Percentiles rank a stretch among this genome's conserved stretches.
Conservation (phyloP, 2,888 invertebrate genomes). For the Lysandra coridon region DNA sequence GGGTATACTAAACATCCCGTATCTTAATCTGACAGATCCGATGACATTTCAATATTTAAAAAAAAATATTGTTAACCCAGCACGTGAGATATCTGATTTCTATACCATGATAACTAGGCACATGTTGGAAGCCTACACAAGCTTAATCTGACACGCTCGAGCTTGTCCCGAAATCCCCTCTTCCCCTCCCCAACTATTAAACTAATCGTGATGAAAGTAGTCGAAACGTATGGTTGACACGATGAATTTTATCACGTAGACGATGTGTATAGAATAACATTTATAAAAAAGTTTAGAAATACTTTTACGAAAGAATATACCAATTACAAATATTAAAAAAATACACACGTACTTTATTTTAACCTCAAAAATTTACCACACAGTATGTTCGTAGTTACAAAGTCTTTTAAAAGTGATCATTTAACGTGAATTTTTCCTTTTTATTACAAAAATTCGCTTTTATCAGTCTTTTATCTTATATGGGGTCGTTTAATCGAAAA, state of each 20-base stretch:
- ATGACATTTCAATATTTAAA: no score
- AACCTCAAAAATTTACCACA: conserved; percentile 35
- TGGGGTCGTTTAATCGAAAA: conserved; percentile 45
- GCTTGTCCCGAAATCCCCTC: no score
- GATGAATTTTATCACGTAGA: conserved; percentile 19
- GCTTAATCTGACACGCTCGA: no score
- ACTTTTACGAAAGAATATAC: conserved; percentile 29
- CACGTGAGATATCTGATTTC: no score
- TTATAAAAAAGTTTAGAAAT: conserved; percentile 31
- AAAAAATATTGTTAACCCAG: no score
- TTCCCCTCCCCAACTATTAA: background rate
- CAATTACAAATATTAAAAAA: conserved; percentile 37
- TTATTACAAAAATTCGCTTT: conserved; percentile 67
- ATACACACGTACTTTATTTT: conserved; percentile 33
- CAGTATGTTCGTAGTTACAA: conserved; percentile 46
- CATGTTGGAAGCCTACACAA: no score
- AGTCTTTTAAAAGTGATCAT: conserved; percentile 47
- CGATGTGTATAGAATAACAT: conserved; percentile 28
- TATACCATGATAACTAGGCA: no score
- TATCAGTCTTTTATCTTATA: conserved; percentile 68
- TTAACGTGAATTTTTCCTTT: conserved; percentile 49
- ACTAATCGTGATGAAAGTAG: background rate
- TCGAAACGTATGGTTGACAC: background rate
- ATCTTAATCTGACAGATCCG: no score
- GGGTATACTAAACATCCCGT: no score